Evolutionary conservation across 2,888 invertebrate genomes (phyloP), one percentile per base, ranked within the genome.

Genomic region (Spisula solida): DNA sequence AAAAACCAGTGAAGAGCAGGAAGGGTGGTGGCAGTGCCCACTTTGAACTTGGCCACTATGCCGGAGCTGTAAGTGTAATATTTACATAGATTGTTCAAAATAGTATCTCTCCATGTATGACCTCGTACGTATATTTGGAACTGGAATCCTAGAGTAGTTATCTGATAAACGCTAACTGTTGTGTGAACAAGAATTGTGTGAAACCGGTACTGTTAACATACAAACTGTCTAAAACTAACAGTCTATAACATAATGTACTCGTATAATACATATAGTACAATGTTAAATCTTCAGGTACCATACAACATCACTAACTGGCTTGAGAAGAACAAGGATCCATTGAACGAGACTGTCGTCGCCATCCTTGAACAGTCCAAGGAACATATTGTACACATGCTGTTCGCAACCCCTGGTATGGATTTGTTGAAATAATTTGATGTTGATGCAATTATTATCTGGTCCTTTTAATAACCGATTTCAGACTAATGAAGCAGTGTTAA

Each of bases 241-340:
- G 41, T 41, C 2, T 41, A 41, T 41, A 8, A 8, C 41, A 41
- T n/a, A n/a, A n/a, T n/a, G n/a, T n/a, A n/a, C n/a, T n/a, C n/a
- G 8, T 41, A 2, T 8, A 41, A 41, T 41, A 41, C 41, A 41
- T 41, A 41, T 5, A 41, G 12, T 25, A 25, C 25, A 66, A 1
- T 47, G 14, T 25, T 25, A 48, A n/a, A 20, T n/a, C 29, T 82
- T 29, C 31, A 98, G 98, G 99, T 99, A 97, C 98, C 99, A 95
- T 99, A 99, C 98, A 99, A 99, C 97, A 99, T 99, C 97, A 98
- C 98, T 96, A 99, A 99, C 96, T 99, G 99, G 99, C 98, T 99
- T 97, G 99, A 99, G 97, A 99, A 99, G 99, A 99, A 99, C 98
- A 99, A 99, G 98, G 99, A 99, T 97, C 99, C 99, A 96, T 97